Conservation (phyloP, 2,113 vertebrate genomes). For the Chitala chitala region DNA sequence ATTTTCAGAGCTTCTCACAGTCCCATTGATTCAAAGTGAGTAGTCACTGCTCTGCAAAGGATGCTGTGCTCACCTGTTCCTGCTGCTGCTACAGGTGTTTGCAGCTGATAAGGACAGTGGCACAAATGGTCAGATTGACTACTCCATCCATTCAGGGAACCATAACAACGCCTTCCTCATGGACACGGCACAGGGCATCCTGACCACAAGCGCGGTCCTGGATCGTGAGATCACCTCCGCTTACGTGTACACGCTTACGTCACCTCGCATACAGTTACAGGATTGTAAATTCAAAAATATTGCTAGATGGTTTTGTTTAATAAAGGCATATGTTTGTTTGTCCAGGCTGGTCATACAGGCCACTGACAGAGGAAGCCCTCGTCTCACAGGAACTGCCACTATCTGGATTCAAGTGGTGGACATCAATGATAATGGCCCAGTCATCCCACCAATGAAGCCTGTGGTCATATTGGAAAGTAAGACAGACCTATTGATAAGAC, state of each 20-base stretch:
- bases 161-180: conserved; percentile 69
- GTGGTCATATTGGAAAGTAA: conserved; percentile 80
- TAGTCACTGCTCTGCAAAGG: too few species aligned
- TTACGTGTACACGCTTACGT: conserved; percentile 49
- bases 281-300: background rate
- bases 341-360: conserved; percentile 79
- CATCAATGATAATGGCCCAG: conserved; percentile 80
- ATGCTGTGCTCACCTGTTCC: background rate
- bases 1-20: too few species aligned
- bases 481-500: too few species aligned
- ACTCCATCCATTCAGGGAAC: conserved; percentile 80
- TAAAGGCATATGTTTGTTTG: background rate
- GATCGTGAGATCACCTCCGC: conserved; percentile 70
- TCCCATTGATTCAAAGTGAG: too few species aligned
- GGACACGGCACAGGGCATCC: conserved; percentile 69
- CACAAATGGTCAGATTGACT: conserved; percentile 72
- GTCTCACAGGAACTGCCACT: conserved; percentile 63
- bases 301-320: background rate
- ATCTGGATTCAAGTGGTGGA: conserved; percentile 79
- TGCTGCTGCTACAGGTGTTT: conserved; percentile 62
- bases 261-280: background rate
- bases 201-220: conserved; percentile 66
- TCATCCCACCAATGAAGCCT: conserved; percentile 63
- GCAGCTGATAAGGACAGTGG: conserved; percentile 78
- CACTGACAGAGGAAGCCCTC: conserved; percentile 74